These are phyloP conservation scores for Diachasma alloeum DNA, from an alignment of 1,140 invertebrate species.

Conservation along the genomic window DNA sequence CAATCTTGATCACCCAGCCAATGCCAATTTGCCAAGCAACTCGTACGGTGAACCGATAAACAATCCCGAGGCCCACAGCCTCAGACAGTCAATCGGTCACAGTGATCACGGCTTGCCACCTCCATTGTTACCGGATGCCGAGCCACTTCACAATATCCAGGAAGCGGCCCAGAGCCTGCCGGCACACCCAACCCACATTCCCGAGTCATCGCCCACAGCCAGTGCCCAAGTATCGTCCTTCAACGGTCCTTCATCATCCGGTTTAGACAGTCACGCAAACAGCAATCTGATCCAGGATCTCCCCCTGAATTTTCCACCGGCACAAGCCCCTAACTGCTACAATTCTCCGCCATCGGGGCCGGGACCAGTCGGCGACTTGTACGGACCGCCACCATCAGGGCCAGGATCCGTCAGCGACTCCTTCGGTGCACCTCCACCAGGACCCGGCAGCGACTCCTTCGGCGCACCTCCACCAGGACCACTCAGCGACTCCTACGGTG, in stretches of 20 bases:
- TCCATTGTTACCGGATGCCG: slow-evolving; percentile 55
- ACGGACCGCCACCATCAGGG: not conserved
- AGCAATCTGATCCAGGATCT: slow-evolving; percentile 36
- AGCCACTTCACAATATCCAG: slow-evolving; percentile 54
- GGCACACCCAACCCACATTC: slow-evolving; percentile 3
- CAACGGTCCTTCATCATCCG: not conserved
- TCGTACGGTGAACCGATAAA: slow-evolving; percentile 60
- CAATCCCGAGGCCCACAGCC: slow-evolving; percentile 55
- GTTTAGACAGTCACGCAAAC: not conserved
- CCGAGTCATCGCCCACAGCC: not conserved
- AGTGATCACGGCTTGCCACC: slow-evolving; percentile 59
- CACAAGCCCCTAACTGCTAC: not conserved
- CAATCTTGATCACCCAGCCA: slow-evolving; percentile 30
- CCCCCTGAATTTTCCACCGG: slow-evolving; percentile 42
- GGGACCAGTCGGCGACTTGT: slow-evolving; percentile 30
- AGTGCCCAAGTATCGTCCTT: not conserved
- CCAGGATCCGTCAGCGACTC: not conserved
- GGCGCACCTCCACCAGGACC: slow-evolving; percentile 46
- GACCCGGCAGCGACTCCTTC: slow-evolving; percentile 21
- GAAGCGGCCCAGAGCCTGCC: slow-evolving; percentile 33
- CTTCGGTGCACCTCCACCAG: not conserved
- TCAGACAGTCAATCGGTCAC: slow-evolving; percentile 52
- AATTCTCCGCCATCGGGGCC: slow-evolving; percentile 22
- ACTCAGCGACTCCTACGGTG: not conserved
- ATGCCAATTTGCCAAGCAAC: slow-evolving; percentile 53